Percentiles rank a stretch among this genome's conserved stretches.
Conservation (phyloP, 2,797 vertebrate genomes). For the Rhinogobio ventralis region DNA sequence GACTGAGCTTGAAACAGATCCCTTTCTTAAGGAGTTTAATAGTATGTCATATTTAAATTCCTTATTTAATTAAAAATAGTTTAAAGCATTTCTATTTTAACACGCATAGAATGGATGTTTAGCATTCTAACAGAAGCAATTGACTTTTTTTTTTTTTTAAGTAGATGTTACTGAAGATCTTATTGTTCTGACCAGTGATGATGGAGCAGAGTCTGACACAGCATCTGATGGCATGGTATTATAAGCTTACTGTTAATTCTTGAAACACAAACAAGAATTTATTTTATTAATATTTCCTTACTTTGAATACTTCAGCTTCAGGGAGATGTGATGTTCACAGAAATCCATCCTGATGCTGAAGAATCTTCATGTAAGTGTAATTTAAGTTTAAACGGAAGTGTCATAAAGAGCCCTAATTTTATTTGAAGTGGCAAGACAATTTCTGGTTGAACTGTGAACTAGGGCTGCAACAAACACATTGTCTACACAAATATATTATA, state of each 20-base stretch:
- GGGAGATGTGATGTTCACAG: not conserved
- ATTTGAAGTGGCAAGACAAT: not conserved
- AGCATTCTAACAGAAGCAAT: not conserved
- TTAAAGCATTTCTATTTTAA: not conserved
- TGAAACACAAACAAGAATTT: not conserved
- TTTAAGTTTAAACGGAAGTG: conserved; percentile 2
- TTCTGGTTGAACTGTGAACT: not conserved
- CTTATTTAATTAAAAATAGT: not conserved
- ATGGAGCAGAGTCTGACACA: conserved; percentile 36
- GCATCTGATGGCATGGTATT: conserved; percentile 52
- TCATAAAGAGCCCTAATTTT: not conserved
- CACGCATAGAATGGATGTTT: not conserved
- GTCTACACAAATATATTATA: no score
- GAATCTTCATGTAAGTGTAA: conserved; percentile 44
- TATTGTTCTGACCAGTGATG: conserved; percentile 47
- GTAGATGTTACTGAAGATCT: conserved; percentile 44
- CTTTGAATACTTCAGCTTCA: conserved; percentile 13
- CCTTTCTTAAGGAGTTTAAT: conserved; percentile 28
- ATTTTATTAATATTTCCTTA: not conserved
- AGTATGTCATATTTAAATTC: not conserved
- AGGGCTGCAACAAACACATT: no score
- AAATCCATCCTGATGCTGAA: not conserved
- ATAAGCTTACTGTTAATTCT: not conserved
- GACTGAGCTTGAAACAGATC: not conserved
- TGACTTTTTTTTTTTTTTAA: not conserved